These are phyloP conservation scores for Drosophila ercepeae DNA, from an alignment of 1,140 invertebrate genomes.

Conservation along the genomic window DNA sequence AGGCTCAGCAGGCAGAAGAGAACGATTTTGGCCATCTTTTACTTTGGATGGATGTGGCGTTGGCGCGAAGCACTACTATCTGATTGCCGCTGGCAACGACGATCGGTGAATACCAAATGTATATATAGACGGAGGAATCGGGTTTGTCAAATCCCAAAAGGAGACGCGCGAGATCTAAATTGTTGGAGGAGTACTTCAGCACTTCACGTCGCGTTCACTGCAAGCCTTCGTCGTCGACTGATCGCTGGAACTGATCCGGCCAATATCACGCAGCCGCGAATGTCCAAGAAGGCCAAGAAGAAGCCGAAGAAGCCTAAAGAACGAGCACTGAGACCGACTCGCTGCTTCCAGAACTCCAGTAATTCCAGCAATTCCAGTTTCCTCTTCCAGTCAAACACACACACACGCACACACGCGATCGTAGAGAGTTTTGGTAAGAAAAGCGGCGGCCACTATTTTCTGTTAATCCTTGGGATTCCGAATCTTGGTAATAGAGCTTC, in stretches of 20 bases:
- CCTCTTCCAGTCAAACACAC: slow-evolving; percentile 64
- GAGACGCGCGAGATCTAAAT: slow-evolving; percentile 41
- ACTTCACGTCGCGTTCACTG: slow-evolving; percentile 80
- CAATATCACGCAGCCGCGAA: slow-evolving; percentile 70
- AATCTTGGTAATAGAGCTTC: slow-evolving; percentile 41
- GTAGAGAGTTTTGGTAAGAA: slow-evolving; percentile 2
- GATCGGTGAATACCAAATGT: slow-evolving; percentile 29
- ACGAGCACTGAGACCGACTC: slow-evolving; percentile 34
- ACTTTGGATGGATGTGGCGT: slow-evolving; percentile 16
- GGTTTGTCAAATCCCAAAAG: slow-evolving; percentile 19
- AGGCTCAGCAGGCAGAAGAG: slow-evolving; percentile 75
- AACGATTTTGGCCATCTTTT: slow-evolving; percentile 78
- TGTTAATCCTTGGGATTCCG: slow-evolving; percentile 62
- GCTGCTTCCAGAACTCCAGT: slow-evolving; percentile 59
- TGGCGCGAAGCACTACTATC: slow-evolving; percentile 42
- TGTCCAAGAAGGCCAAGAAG: slow-evolving; percentile 27
- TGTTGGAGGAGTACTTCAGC: slow-evolving; percentile 45
- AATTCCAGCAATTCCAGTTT: slow-evolving; percentile 74
- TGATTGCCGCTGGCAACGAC: slow-evolving; percentile 39
- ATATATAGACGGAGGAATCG: slow-evolving; percentile 14
- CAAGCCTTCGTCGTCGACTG: slow-evolving; percentile 80
- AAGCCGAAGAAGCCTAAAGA: slow-evolving; percentile 57
- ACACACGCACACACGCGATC: slow-evolving; percentile 3
- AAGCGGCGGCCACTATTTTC: slow-evolving; percentile 23
- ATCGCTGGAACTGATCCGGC: slow-evolving; percentile 58